Evolutionary conservation across 2,888 invertebrate genomes (phyloP).

Genomic region (Spisula solida): DNA sequence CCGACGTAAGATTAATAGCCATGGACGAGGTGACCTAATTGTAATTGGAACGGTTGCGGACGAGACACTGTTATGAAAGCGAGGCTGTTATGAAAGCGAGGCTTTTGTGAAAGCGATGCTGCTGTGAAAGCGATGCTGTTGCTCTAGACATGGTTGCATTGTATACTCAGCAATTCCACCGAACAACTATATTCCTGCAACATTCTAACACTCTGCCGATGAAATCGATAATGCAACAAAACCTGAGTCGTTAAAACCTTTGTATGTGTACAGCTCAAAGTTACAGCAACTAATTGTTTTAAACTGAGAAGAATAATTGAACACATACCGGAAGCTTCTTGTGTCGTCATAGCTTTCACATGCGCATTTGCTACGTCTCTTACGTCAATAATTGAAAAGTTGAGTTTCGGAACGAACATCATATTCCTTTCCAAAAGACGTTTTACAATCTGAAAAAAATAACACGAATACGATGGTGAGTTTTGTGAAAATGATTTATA

Average conservation of each 20-base stretch:
- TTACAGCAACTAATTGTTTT: not conserved
- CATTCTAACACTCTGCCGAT: not conserved
- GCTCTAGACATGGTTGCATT: too few relatives aligned
- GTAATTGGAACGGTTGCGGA: too few relatives aligned
- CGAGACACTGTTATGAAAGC: too few relatives aligned
- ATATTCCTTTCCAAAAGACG: slow-evolving; percentile 85
- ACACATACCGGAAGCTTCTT: slow-evolving; percentile 87
- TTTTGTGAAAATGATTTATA: too few relatives aligned
- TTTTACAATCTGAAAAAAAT: slow-evolving; percentile 81
- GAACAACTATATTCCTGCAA: not conserved
- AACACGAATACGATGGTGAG: not conserved
- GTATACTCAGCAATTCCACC: not conserved
- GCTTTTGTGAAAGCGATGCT: too few relatives aligned
- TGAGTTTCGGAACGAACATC: slow-evolving; percentile 87
- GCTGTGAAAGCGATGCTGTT: too few relatives aligned
- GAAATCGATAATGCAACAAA: not conserved
- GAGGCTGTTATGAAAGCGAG: too few relatives aligned
- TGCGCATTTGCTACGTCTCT: slow-evolving; percentile 89
- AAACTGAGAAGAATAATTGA: not conserved
- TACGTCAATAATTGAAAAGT: slow-evolving; percentile 88
- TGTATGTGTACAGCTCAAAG: not conserved
- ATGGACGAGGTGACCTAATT: too few relatives aligned
- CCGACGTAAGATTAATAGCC: too few relatives aligned
- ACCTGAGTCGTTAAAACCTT: not conserved
- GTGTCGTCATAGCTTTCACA: slow-evolving; percentile 88